phyloP scores from a whole-genome alignment of 1,140 invertebrate genomes.

The Drusus annulatus region DNA sequence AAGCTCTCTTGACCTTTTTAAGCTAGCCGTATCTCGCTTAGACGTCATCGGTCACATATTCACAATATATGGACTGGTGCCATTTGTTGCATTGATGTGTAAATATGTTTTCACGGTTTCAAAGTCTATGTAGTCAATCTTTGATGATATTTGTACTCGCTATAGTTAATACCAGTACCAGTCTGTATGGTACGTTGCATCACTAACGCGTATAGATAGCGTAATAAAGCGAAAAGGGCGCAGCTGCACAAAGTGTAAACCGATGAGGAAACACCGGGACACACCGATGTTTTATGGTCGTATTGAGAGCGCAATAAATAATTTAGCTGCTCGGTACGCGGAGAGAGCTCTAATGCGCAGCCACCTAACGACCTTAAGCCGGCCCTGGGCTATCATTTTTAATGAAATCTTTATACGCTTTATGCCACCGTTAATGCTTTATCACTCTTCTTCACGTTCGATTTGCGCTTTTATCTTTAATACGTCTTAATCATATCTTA shows the following conservation, averaged over 20 bases:
- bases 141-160: too few species aligned
- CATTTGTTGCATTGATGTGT: too few species aligned
- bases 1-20: too few species aligned
- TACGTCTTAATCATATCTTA: conserved; percentile 4
- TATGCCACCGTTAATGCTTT: neutral
- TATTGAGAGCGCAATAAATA: conserved; percentile 44
- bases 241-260: conserved; percentile 37
- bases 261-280: conserved; percentile 18
- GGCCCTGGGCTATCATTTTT: conserved; percentile 26
- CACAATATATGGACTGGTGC: too few species aligned
- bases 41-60: too few species aligned
- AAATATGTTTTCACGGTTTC: too few species aligned
- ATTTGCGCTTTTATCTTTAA: neutral
- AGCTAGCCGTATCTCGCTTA: too few species aligned
- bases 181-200: neutral
- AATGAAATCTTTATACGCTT: conserved; percentile 36
- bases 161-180: too few species aligned
- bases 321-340: conserved; percentile 36
- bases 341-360: conserved; percentile 29
- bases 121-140: too few species aligned
- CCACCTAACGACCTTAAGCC: conserved; percentile 25
- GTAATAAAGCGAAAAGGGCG: conserved; percentile 34
- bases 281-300: conserved; percentile 34
- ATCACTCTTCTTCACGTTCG: neutral
- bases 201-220: conserved; percentile 36